Evolutionary conservation across 1,140 invertebrate genomes (phyloP).

Genomic region (Drosophila pseudoobscura): DNA sequence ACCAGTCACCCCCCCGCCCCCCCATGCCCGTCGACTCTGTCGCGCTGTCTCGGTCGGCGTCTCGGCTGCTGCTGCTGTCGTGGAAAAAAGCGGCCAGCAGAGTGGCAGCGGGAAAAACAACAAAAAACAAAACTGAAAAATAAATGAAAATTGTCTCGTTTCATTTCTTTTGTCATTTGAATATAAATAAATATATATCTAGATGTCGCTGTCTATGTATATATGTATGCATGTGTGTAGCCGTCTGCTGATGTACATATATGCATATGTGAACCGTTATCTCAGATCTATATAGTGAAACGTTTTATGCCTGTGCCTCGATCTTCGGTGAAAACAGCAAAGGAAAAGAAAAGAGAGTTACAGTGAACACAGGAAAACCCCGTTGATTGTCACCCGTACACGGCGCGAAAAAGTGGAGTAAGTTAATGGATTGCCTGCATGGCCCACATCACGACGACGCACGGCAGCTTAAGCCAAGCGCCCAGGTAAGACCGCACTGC

Average conservation of each 20-base stretch:
- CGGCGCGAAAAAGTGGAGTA: constrained; percentile 47
- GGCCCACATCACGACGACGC: constrained; percentile 80
- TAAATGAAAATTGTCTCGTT: constrained; percentile 75
- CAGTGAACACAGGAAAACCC: background rate
- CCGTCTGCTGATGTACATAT: background rate
- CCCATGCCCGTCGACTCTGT: background rate
- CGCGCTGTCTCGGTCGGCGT: constrained; percentile 8
- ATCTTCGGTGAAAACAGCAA: too few relatives aligned
- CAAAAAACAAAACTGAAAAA: constrained; percentile 32
- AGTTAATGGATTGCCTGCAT: constrained; percentile 80
- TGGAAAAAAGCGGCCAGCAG: constrained; percentile 42
- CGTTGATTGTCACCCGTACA: constrained; percentile 8
- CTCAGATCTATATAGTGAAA: constrained; percentile 6
- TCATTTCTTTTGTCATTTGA: constrained; percentile 81
- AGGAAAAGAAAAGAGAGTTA: too few relatives aligned
- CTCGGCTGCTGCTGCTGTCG: constrained; percentile 5
- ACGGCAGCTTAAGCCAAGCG: constrained; percentile 83
- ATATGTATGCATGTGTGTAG: constrained; percentile 30
- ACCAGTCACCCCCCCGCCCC: background rate
- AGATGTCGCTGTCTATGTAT: constrained; percentile 53
- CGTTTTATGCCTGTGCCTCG: background rate
- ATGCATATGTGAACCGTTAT: constrained; percentile 7
- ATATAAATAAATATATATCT: constrained; percentile 78
- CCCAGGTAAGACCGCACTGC: constrained; percentile 67
- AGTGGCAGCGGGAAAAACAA: constrained; percentile 17